phyloP scores from a whole-genome alignment of 2,797 vertebrate species.

The Danionella dracula region DNA sequence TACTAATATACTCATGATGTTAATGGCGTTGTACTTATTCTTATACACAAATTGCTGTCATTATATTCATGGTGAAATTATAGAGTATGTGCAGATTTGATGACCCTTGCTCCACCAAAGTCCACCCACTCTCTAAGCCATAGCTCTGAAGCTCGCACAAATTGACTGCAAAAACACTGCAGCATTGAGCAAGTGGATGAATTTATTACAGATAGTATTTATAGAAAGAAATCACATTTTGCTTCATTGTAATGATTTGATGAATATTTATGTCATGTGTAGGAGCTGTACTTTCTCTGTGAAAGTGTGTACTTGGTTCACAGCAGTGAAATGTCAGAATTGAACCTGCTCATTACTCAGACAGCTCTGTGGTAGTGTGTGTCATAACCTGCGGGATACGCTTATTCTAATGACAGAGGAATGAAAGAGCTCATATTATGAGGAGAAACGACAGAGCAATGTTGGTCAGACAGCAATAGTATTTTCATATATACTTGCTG shows the following conservation, averaged over 20 bases:
- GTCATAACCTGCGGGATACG: slow-evolving; percentile 1
- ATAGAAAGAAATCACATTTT: neutral
- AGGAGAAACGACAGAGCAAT: neutral
- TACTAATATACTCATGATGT: no score
- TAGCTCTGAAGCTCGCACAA: neutral
- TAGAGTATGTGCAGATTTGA: neutral
- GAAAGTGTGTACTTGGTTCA: neutral
- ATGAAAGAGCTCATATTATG: neutral
- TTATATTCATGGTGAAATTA: neutral
- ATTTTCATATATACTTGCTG: neutral
- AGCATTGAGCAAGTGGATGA: neutral
- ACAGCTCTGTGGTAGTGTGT: slow-evolving; percentile 6
- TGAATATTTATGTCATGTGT: neutral
- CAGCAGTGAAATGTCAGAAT: slow-evolving; percentile 20
- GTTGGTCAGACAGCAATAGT: neutral
- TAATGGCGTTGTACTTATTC: no score
- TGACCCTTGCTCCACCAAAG: neutral
- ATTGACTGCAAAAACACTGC: neutral
- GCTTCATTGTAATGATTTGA: neutral
- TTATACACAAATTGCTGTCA: no score
- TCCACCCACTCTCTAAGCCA: neutral
- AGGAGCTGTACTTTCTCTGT: neutral
- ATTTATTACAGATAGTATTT: neutral
- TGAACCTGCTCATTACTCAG: slow-evolving; percentile 24
- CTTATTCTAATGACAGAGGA: neutral